Conservation (phyloP, 1,140 invertebrate species). For the Arctopsyche grandis region DNA sequence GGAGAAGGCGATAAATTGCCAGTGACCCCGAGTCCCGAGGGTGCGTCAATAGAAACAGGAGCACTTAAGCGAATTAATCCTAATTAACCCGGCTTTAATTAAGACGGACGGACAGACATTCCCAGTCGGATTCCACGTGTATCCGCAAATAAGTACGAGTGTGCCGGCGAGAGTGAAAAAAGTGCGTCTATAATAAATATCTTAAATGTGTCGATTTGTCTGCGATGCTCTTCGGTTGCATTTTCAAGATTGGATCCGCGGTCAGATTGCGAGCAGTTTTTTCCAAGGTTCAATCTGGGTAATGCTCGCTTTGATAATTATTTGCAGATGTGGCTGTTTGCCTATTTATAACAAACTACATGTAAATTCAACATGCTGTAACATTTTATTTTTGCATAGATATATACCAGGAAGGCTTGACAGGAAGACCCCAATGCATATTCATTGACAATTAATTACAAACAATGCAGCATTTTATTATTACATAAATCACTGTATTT, state of each 20-base stretch:
- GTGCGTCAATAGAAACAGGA: conserved; percentile 28
- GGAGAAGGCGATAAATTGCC: conserved; percentile 36
- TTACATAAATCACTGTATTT: no score
- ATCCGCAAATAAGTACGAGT: conserved; percentile 1
- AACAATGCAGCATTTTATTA: no score
- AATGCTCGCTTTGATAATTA: not conserved
- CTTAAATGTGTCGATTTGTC: not conserved
- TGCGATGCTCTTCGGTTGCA: not conserved
- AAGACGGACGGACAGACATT: conserved; percentile 37
- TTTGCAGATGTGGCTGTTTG: no score
- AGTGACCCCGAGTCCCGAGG: conserved; percentile 33
- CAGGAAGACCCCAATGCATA: no score
- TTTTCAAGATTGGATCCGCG: not conserved
- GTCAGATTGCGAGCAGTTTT: not conserved
- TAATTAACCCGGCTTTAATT: conserved; percentile 45
- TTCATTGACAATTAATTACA: no score
- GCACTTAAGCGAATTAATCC: conserved; percentile 45
- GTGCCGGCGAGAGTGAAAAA: not conserved
- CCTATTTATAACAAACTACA: no score
- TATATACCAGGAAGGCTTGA: no score
- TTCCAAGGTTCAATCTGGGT: no score
- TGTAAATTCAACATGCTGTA: no score
- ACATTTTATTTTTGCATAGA: no score
- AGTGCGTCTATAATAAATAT: not conserved
- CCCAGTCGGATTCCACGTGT: not conserved